Percentiles rank a stretch among this genome's conserved stretches.
Evolutionary conservation across 2,113 vertebrate species (phyloP).

Genomic region (Hippocampus guttulatus): DNA sequence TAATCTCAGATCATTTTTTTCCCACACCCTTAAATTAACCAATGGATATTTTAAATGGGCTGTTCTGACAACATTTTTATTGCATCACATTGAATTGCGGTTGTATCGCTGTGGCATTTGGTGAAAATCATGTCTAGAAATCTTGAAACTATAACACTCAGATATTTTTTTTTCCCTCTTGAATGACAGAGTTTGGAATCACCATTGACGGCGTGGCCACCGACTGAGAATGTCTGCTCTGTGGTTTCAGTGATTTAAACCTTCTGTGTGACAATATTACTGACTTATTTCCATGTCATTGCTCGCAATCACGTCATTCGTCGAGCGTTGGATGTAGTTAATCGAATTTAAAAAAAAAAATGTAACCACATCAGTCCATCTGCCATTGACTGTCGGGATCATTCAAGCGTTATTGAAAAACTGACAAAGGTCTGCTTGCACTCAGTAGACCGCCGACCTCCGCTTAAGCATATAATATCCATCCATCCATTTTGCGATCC

Average conservation of each 20-base stretch:
- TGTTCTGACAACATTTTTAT: not conserved
- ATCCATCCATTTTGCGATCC: too few species aligned
- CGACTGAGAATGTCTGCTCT: conserved; percentile 14
- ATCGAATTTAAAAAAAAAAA: not conserved
- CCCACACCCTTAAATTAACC: not conserved
- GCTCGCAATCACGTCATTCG: conserved; percentile 24
- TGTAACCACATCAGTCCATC: conserved; percentile 3
- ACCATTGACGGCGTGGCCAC: conserved; percentile 19
- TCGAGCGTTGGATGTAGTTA: conserved; percentile 9
- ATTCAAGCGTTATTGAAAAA: not conserved
- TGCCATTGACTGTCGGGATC: conserved; percentile 1
- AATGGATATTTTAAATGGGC: not conserved
- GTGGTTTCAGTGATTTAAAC: conserved; percentile 29
- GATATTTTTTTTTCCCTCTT: not conserved
- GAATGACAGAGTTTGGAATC: not conserved
- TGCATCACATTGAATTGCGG: not conserved
- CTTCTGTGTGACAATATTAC: conserved; percentile 35
- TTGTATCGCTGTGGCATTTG: too few species aligned
- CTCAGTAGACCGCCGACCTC: not conserved
- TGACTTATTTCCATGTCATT: conserved; percentile 21
- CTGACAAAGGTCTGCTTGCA: not conserved
- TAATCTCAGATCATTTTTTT: not conserved
- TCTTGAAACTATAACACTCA: not conserved
- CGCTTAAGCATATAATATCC: not conserved
- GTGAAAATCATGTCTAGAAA: not conserved